A percentile compares a stretch with the other conserved stretches of the same genome.
phyloP scores from a whole-genome alignment of 1,140 invertebrate genomes.

The Diprion similis region DNA sequence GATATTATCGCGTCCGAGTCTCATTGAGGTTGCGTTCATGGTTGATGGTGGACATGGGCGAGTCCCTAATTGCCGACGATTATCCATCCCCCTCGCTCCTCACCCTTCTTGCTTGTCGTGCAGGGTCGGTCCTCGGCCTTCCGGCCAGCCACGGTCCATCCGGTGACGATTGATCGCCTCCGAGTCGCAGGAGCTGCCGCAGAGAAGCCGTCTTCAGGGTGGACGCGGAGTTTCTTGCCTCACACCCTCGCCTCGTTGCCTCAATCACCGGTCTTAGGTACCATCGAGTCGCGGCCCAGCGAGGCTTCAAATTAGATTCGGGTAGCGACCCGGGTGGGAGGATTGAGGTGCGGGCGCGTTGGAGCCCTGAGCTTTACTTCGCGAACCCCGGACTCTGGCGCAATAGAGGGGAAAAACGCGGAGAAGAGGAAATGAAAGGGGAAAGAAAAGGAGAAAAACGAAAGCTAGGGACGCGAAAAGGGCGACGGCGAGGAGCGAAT shows the following conservation, averaged over 20 bases:
- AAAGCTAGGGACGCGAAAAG: no score
- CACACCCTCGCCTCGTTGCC: not conserved
- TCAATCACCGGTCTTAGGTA: constrained; percentile 1
- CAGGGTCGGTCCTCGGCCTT: not conserved
- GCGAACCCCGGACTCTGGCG: no score
- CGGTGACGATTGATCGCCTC: not conserved
- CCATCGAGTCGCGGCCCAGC: not conserved
- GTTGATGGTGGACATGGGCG: no score
- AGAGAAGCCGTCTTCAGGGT: not conserved
- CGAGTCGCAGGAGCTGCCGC: not conserved
- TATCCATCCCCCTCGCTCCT: not conserved
- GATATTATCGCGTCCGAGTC: no score
- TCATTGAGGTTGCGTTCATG: no score
- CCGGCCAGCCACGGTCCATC: not conserved
- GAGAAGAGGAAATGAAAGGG: no score
- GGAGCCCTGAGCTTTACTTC: no score
- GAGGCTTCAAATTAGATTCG: constrained; percentile 3
- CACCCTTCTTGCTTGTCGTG: not conserved
- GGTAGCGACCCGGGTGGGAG: not conserved
- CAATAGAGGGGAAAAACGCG: no score
- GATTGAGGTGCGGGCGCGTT: not conserved
- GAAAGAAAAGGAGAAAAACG: no score
- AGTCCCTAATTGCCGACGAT: not conserved
- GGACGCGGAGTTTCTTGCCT: not conserved
- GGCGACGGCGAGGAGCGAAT: no score